These are phyloP conservation scores for Harlomillsia oculata DNA, from an alignment of 1,140 invertebrate species.

Conservation along the genomic window DNA sequence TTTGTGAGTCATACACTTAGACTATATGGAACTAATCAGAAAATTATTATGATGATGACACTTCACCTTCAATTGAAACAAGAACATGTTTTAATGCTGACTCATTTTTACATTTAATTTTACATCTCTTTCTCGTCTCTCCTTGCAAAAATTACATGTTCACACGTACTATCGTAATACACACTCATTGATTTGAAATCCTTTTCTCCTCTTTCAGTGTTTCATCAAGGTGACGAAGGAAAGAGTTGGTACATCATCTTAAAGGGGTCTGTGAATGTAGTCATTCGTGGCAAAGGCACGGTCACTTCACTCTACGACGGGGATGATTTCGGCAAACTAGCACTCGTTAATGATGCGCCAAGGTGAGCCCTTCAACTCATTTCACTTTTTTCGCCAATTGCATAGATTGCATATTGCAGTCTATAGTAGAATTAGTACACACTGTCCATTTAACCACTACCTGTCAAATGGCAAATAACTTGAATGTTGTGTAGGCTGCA, in stretches of 20 bases:
- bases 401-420: no score
- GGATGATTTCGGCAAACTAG: slow-evolving; percentile 81
- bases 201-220: slow-evolving; percentile 49
- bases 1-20: slow-evolving; percentile 59
- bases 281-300: slow-evolving; percentile 74
- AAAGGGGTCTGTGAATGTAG: slow-evolving; percentile 73
- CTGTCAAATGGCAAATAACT: no score
- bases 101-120: slow-evolving; percentile 3
- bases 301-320: slow-evolving; percentile 74
- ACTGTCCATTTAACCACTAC: no score
- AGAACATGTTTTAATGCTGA: neutral
- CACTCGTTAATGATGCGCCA: slow-evolving; percentile 76
- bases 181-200: slow-evolving; percentile 4
- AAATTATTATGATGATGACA: neutral
- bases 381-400: no score
- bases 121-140: no score
- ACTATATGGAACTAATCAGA: neutral
- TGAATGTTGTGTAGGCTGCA: no score
- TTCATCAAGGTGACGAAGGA: slow-evolving; percentile 82
- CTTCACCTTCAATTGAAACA: neutral
- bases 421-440: no score
- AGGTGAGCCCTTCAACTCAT: slow-evolving; percentile 48
- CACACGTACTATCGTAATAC: no score
- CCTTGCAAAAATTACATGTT: no score
- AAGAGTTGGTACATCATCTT: slow-evolving; percentile 80